Evolutionary conservation across 2,113 vertebrate species (phyloP), one percentile per base, ranked within the genome.

Genomic region (Apus apus): DNA sequence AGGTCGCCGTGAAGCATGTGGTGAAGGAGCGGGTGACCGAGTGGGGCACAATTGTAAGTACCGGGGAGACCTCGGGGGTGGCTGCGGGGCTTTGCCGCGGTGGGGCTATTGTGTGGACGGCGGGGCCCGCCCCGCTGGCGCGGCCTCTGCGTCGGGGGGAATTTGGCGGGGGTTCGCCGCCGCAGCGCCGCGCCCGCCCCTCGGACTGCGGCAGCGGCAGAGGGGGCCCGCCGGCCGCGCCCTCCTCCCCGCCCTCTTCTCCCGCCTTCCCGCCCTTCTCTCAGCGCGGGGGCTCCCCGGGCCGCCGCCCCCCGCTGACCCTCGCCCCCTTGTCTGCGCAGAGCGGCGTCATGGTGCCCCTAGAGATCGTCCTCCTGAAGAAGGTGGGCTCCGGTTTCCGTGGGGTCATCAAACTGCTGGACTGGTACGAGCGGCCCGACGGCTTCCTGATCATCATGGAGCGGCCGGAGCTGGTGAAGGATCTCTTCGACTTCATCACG

Each of bases 401-500:
- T 48, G 99, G 99, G 40, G 98, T 99, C 86, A 99, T 99, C 96
- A 99, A 99, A 96, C 90, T 99, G 94, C 97, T 99, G 97, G 99
- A 99, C 97, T 99, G 99, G 98, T 99, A 99, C 86, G 99, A 99
- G 97, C 98, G 99, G n/a, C 97, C 99, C 16, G 99, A 99, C 92
- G 99, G 99, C 91, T 99, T 99, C 97, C 94, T 99, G 36, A 98
- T 99, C 66, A 98, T 99, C 25, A 99, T 99, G 98, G 99, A 99
- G 97, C 97, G 99, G 75, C 99, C 99, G 20, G 99, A 99, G 97
- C 98, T 98, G 60, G 99, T 99, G 71, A 99, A 99, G 97, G 99
- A 99, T 86, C 98, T 99, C 6, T 99, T 99, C 85, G 99, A 99
- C 97, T 99, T 99, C 97, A 99, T 99, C 97, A 99, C 99, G 2